Percentiles rank a stretch among this genome's conserved stretches.
These are phyloP conservation scores for Scrobipalpa atriplicella DNA, from an alignment of 2,888 invertebrate genomes.

Conservation along the genomic window DNA sequence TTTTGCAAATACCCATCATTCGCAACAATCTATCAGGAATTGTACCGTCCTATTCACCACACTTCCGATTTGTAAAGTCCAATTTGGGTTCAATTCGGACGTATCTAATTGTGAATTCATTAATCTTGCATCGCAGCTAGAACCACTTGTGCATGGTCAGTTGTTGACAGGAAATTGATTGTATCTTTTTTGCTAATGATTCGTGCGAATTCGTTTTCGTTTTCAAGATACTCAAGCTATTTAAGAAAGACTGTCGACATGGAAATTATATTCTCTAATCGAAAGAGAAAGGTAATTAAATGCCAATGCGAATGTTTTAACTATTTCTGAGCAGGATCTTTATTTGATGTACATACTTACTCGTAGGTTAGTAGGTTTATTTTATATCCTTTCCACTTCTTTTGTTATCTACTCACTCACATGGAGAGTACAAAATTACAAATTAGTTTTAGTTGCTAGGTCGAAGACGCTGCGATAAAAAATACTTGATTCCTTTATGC, in stretches of 20 bases:
- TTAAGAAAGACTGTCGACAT: neutral
- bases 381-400: neutral
- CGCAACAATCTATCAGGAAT: constrained; percentile 72
- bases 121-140: constrained; percentile 66
- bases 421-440: neutral
- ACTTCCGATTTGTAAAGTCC: constrained; percentile 78
- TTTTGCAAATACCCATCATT: constrained; percentile 53
- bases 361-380: neutral
- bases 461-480: neutral
- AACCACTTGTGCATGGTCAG: constrained; percentile 79
- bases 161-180: constrained; percentile 81
- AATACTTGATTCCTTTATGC: constrained; percentile 19
- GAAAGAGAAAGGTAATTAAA: neutral
- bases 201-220: constrained; percentile 21
- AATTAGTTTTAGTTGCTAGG: neutral
- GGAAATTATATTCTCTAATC: constrained; percentile 1
- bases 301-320: neutral
- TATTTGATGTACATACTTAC: too few species aligned
- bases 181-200: constrained; percentile 51
- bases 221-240: neutral
- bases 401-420: neutral
- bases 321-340: neutral
- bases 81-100: constrained; percentile 77
- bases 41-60: constrained; percentile 63
- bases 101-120: constrained; percentile 79